Percentiles rank a stretch among this genome's conserved stretches.
These are phyloP conservation scores for Cheumatopsyche charites DNA, from an alignment of 1,140 invertebrate genomes.

Conservation along the genomic window DNA sequence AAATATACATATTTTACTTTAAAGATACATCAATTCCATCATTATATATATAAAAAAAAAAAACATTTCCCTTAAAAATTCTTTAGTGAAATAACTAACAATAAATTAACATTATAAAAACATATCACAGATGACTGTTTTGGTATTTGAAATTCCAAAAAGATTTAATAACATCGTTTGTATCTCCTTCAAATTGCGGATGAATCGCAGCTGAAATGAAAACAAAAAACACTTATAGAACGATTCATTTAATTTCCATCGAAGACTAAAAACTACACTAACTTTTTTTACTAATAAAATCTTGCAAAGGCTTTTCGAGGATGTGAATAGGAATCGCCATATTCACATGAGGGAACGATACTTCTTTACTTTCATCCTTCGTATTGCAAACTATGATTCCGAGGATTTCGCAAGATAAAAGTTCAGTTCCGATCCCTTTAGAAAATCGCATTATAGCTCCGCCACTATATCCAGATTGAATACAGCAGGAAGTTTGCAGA, in stretches of 20 bases:
- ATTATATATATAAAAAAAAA: no score
- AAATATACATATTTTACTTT: no score
- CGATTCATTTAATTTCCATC: neutral
- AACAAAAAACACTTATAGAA: neutral
- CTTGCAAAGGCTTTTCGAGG: conserved; percentile 47
- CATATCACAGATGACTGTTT: conserved; percentile 26
- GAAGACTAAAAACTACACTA: neutral
- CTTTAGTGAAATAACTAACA: neutral
- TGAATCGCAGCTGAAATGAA: no score
- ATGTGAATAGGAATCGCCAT: conserved; percentile 62
- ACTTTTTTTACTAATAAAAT: conserved; percentile 10
- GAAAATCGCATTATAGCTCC: conserved; percentile 61
- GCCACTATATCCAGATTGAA: conserved; percentile 66
- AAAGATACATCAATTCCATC: no score
- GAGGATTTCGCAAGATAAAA: conserved; percentile 56
- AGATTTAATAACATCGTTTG: neutral
- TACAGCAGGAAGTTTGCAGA: conserved; percentile 66
- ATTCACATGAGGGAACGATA: conserved; percentile 62
- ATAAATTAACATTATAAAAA: neutral
- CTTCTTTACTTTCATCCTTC: conserved; percentile 53
- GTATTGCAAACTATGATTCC: conserved; percentile 64
- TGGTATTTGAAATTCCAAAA: conserved; percentile 34
- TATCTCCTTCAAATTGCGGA: conserved; percentile 4
- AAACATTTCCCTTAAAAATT: no score
- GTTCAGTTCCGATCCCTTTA: conserved; percentile 20